phyloP scores from a whole-genome alignment of 2,797 vertebrate genomes.

The Stomatorhinus walkeri region DNA sequence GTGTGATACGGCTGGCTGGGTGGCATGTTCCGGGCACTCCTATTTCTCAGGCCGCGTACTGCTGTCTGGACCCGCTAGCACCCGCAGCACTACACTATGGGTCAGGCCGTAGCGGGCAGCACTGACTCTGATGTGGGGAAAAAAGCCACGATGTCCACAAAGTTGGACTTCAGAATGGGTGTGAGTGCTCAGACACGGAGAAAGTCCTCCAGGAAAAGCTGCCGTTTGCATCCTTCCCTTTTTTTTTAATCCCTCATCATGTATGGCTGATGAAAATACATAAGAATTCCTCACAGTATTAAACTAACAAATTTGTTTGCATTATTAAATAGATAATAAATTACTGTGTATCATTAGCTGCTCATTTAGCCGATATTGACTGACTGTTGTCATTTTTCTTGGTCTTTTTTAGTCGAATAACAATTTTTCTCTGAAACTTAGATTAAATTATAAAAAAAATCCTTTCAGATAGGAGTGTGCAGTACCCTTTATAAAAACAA shows the following conservation, averaged over 20 bases:
- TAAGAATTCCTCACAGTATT: neutral
- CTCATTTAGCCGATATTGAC: neutral
- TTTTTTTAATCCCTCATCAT: neutral
- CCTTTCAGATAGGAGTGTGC: conserved; percentile 22
- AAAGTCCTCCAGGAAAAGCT: neutral
- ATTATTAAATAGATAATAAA: neutral
- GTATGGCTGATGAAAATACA: neutral
- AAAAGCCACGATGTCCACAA: neutral
- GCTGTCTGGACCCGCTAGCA: neutral
- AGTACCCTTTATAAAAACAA: conserved; percentile 34
- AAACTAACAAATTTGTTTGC: neutral
- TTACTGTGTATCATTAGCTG: neutral
- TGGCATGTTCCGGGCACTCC: conserved; percentile 27
- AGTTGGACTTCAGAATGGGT: neutral
- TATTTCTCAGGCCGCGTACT: neutral
- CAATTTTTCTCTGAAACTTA: neutral
- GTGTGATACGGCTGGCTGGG: conserved; percentile 33
- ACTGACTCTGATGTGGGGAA: neutral
- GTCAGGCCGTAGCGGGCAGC: neutral
- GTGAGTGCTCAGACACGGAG: neutral
- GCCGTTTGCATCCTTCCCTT: neutral
- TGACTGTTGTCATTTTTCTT: neutral
- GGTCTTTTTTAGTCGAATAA: neutral
- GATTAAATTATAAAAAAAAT: conserved; percentile 5
- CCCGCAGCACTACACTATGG: neutral